Evolutionary conservation across 35 echinoderm and acorn worm species (phyloP).

Genomic region (Anneissia japonica): DNA sequence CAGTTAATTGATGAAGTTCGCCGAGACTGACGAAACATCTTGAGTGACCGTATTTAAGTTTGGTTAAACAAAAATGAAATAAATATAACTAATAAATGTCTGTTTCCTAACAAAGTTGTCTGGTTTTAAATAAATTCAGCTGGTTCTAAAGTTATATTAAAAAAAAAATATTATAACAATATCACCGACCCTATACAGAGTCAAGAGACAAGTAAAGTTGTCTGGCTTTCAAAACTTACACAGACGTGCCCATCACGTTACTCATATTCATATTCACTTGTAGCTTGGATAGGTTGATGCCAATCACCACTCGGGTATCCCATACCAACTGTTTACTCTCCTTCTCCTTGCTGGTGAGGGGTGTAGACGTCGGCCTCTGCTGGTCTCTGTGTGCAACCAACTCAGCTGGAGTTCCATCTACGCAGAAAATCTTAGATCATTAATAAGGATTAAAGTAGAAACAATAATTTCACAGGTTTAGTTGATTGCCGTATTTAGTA

Average conservation of each 20-base stretch:
- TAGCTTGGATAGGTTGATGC: conserved; percentile 78
- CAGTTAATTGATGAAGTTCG: no score
- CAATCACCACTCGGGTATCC: conserved; percentile 76
- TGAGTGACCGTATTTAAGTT: no score
- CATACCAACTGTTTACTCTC: conserved; percentile 30
- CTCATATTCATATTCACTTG: conserved; percentile 98
- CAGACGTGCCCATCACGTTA: conserved; percentile 95
- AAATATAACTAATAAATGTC: no score
- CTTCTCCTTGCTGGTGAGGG: neutral
- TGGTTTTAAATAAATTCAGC: neutral
- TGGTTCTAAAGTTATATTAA: neutral
- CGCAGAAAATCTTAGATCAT: neutral
- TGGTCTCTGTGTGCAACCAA: conserved; percentile 2
- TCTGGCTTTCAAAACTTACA: conserved; percentile 75
- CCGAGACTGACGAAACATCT: no score
- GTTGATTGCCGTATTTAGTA: no score
- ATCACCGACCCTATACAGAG: no score
- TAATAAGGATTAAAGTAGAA: neutral
- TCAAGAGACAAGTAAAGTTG: neutral
- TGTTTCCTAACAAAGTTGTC: no score
- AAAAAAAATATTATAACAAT: no score
- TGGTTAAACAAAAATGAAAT: no score
- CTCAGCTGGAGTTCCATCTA: neutral
- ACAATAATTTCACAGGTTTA: no score
- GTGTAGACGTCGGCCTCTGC: conserved; percentile 19